phyloP scores from a whole-genome alignment of 1,140 invertebrate genomes.

The Drepana arcuata region DNA sequence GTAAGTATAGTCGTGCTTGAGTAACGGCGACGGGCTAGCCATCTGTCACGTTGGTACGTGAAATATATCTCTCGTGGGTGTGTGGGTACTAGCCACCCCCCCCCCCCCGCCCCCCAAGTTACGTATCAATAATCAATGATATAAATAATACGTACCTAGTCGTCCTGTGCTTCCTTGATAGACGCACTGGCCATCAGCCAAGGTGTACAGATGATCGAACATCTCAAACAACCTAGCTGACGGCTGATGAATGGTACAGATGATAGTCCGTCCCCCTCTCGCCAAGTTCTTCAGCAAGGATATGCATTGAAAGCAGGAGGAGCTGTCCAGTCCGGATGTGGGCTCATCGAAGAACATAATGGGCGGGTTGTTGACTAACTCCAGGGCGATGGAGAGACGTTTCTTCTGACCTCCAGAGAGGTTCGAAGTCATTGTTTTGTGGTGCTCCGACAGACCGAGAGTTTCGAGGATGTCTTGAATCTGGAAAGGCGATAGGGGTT shows the following conservation, averaged over 20 bases:
- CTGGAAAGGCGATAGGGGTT: slow-evolving; percentile 68
- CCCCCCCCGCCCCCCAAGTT: no score
- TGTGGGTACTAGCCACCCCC: no score
- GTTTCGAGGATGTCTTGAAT: slow-evolving; percentile 94
- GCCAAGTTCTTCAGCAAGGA: slow-evolving; percentile 90
- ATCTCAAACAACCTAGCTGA: slow-evolving; percentile 96
- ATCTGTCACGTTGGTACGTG: no score
- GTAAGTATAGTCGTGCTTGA: no score
- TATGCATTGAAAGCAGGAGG: slow-evolving; percentile 95
- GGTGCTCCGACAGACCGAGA: slow-evolving; percentile 88
- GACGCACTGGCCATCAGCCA: slow-evolving; percentile 94
- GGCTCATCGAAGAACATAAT: slow-evolving; percentile 99
- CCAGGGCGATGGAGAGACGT: slow-evolving; percentile 94
- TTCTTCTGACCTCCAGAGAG: slow-evolving; percentile 97
- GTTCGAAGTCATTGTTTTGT: slow-evolving; percentile 90
- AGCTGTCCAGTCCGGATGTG: slow-evolving; percentile 95
- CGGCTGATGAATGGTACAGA: slow-evolving; percentile 98
- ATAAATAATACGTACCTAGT: slow-evolving; percentile 63
- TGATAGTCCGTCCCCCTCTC: slow-evolving; percentile 92
- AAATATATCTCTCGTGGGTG: no score
- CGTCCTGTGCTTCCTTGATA: slow-evolving; percentile 91
- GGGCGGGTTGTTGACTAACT: slow-evolving; percentile 94
- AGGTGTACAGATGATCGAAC: slow-evolving; percentile 96
- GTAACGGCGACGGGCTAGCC: no score
- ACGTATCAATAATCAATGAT: no score